phyloP scores from a whole-genome alignment of 2,113 vertebrate species.

The Halcyon malimbica region DNA sequence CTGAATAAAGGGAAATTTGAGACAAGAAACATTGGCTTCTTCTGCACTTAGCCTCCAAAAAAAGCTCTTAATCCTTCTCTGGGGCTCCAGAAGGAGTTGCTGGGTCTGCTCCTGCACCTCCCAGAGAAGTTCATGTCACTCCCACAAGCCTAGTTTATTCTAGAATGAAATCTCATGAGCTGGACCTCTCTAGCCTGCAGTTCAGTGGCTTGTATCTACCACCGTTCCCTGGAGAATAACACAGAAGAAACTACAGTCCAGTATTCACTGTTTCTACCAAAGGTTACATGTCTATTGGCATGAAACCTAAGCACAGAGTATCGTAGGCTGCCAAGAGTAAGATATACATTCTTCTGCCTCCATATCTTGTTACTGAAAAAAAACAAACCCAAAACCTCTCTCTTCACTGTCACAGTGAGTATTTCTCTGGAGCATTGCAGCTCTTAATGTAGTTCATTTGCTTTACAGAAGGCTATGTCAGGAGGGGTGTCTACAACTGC shows the following conservation, averaged over 20 bases:
- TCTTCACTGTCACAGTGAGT: not conserved
- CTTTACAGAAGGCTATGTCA: not conserved
- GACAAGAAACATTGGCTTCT: too few species aligned
- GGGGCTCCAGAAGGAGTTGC: not conserved
- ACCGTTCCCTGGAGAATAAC: not conserved
- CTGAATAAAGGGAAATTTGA: too few species aligned
- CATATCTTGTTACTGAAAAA: not conserved
- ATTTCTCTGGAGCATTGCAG: not conserved
- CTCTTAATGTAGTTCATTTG: not conserved
- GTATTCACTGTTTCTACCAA: not conserved
- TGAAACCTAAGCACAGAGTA: not conserved
- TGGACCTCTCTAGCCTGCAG: not conserved
- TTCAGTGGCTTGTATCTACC: not conserved
- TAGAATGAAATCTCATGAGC: not conserved
- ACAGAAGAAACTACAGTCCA: not conserved
- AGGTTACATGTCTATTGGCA: not conserved
- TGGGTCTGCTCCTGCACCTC: not conserved
- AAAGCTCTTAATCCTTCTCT: not conserved
- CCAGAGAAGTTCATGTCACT: not conserved
- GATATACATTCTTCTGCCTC: not conserved
- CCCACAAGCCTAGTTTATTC: not conserved
- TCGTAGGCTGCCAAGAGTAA: not conserved
- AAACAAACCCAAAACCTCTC: rapidly evolving
- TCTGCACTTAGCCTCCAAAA: too few species aligned
- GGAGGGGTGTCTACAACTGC: not conserved